Evolutionary conservation across 2,113 vertebrate genomes (phyloP).

Genomic region (Ailuropoda melanoleuca): DNA sequence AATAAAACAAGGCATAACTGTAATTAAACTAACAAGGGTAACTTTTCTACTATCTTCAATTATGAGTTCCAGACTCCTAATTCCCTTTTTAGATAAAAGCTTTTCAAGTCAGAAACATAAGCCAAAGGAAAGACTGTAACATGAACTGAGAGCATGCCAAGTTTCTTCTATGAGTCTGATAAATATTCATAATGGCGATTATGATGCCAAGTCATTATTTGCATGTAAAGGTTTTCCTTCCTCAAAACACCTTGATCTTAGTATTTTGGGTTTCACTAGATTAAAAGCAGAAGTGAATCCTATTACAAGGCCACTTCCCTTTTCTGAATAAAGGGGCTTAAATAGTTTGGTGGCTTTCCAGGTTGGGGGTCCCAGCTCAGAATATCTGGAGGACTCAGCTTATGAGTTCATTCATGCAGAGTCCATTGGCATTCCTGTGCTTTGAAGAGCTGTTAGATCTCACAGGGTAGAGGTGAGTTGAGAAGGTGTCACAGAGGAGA

Average conservation of each 20-base stretch:
- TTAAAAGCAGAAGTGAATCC: not conserved
- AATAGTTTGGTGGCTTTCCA: not conserved
- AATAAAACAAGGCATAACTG: not conserved
- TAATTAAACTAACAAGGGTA: not conserved
- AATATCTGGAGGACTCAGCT: not conserved
- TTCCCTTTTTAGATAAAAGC: not conserved
- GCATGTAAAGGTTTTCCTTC: not conserved
- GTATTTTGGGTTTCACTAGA: not conserved
- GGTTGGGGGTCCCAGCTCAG: not conserved
- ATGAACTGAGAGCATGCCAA: not conserved
- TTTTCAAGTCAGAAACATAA: not conserved
- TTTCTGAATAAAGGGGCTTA: not conserved
- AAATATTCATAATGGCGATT: slow-evolving; percentile 5
- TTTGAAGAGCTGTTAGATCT: not conserved
- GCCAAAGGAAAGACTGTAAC: not conserved
- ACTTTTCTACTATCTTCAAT: not conserved
- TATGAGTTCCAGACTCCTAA: not conserved
- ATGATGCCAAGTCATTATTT: not conserved
- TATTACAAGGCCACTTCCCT: not conserved
- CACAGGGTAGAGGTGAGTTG: not conserved
- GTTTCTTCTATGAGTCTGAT: not conserved
- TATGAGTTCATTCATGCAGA: not conserved
- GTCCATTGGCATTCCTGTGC: not conserved
- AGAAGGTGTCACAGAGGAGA: slow-evolving; percentile 31
- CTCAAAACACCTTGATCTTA: not conserved